Evolutionary conservation across 2,797 vertebrate species (phyloP), one percentile per base, ranked within the genome.

Genomic region (Bucorvus abyssinicus): DNA sequence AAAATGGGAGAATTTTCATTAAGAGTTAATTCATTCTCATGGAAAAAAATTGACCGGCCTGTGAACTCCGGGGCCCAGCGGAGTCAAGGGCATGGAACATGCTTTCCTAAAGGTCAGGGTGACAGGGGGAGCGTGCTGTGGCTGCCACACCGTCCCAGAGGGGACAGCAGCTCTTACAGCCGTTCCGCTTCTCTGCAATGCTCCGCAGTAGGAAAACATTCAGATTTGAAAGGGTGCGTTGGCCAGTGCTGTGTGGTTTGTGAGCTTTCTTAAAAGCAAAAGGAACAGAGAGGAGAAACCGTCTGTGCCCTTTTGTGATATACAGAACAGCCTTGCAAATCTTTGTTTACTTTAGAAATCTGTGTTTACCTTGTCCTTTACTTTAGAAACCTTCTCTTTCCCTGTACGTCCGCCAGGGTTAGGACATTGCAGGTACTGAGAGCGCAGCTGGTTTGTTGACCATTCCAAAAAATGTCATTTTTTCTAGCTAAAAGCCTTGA

Each of bases 351-450:
- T 68, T 76, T 14, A 61, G 77, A 88, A 88, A 60, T 87, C 81
- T 67, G 42, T 81, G 44, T 96, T 92, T 95, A 63, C 84, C 59
- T 87, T 93, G 84, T 89, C 65, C 81, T 83, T 82, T 45, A 56
- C 67, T 82, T 87, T 30, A 70, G 71, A 89, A 79, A 49, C 64
- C 30, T 79, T 75, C 40, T 55, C 68, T 86, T 59, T 55, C 40
- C 59, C 27, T 0, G 3, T 65, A 9, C 0, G 4, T 50, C 65
- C 0, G 0, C 83, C 74, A 45, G 53, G 67, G 64, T 82, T 88
- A n/a, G 76, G 67, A 52, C 77, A n/a, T 42, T 44, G 83, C 49
- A 83, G 70, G 75, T 91, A 40, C 38, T 22, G 52, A 23, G 36
- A 61, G 44, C 49, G 61, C 87, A 88, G 74, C 26, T 0, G 0